These are phyloP conservation scores for Nannobrachium achirus DNA, from an alignment of 2,113 vertebrate species.

Conservation along the genomic window DNA sequence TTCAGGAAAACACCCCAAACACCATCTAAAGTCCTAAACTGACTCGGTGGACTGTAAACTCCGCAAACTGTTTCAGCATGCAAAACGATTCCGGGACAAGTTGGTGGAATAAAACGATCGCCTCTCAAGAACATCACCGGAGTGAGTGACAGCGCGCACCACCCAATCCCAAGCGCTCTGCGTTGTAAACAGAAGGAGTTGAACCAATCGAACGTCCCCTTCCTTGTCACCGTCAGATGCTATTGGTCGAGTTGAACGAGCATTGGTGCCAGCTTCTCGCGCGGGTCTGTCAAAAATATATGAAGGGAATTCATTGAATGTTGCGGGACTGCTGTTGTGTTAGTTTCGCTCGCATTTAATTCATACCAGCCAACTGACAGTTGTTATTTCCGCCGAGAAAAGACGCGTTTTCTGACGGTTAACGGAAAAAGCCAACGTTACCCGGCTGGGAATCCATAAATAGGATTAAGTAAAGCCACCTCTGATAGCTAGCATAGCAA, in stretches of 20 bases:
- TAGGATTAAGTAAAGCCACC: conserved; percentile 76
- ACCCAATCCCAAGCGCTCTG: conserved; percentile 43
- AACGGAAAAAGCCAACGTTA: conserved; percentile 36
- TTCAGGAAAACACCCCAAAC: neutral
- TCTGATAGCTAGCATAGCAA: conserved; percentile 45
- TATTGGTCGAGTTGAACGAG: conserved; percentile 66
- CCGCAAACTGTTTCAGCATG: neutral
- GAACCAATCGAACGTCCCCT: neutral
- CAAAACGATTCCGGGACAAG: neutral
- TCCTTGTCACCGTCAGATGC: neutral
- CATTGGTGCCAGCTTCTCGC: conserved; percentile 38
- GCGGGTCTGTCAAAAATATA: conserved; percentile 70
- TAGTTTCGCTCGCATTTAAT: too few species aligned
- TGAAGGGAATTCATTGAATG: neutral
- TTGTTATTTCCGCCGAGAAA: neutral
- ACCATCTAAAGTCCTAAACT: neutral
- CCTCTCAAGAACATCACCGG: accelerated
- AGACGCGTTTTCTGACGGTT: neutral
- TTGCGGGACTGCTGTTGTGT: too few species aligned
- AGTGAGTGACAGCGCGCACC: conserved; percentile 9
- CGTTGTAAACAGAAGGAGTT: conserved; percentile 7
- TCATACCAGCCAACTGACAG: too few species aligned
- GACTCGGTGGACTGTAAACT: neutral
- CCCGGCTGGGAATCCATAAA: conserved; percentile 47
- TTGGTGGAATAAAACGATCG: neutral